Conservation (phyloP, 2,797 vertebrate genomes). For the Xenops minutus region DNA sequence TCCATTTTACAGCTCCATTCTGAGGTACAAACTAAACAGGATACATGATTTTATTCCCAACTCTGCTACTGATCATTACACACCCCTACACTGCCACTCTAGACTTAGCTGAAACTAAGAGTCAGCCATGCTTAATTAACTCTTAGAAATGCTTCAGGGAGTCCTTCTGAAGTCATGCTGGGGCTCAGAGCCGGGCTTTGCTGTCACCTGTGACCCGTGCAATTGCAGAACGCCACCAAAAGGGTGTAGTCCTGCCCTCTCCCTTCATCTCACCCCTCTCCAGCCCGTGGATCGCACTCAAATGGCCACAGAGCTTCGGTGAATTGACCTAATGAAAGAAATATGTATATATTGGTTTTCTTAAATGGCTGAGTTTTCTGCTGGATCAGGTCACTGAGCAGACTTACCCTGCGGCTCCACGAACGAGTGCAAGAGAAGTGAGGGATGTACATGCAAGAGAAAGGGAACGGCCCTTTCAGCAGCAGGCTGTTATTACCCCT, state of each 20-base stretch:
- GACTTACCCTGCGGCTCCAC: neutral
- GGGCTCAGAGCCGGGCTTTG: neutral
- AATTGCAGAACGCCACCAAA: slow-evolving; percentile 39
- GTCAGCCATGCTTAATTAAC: slow-evolving; percentile 35
- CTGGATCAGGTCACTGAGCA: neutral
- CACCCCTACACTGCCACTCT: neutral
- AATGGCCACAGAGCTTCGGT: neutral
- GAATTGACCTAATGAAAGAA: neutral
- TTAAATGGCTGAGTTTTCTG: neutral
- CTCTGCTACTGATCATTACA: neutral
- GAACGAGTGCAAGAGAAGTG: neutral
- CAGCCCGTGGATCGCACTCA: neutral
- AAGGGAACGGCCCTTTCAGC: neutral
- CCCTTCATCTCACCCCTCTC: neutral
- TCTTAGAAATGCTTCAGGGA: slow-evolving; percentile 15
- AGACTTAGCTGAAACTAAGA: neutral
- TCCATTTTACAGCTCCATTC: neutral
- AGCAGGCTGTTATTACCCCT: slow-evolving; percentile 38
- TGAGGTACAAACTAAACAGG: neutral
- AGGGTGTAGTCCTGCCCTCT: slow-evolving; percentile 62
- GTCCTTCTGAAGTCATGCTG: neutral
- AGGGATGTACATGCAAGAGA: neutral
- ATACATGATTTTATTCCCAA: neutral
- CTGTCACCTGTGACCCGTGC: neutral
- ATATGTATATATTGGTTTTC: neutral